These are phyloP conservation scores for Gonatopus flavifemur DNA, from an alignment of 1,140 invertebrate genomes.

Conservation along the genomic window DNA sequence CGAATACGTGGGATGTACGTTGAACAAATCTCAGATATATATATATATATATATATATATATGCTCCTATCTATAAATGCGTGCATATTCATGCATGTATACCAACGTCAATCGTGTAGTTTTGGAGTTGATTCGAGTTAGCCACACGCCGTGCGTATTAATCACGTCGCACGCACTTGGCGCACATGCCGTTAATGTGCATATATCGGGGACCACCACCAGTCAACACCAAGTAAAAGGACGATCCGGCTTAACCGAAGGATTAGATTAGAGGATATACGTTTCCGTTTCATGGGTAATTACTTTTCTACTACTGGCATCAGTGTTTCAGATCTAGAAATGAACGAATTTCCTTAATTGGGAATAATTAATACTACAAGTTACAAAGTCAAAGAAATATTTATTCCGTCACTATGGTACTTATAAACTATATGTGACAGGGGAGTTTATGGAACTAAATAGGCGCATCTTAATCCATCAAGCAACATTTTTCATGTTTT, in stretches of 20 bases:
- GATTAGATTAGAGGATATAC: conserved; percentile 40
- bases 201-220: conserved; percentile 42
- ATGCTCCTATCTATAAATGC: no score
- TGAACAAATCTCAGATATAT: no score
- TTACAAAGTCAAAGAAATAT: no score
- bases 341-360: no score
- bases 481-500: no score
- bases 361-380: no score
- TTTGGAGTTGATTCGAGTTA: conserved; percentile 37
- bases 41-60: no score
- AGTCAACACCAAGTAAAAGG: conserved; percentile 18
- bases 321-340: neutral
- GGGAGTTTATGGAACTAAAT: neutral
- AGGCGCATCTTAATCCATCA: no score
- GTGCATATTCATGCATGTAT: no score
- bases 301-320: conserved; percentile 22
- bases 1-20: no score
- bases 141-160: conserved; percentile 48
- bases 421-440: no score
- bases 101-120: conserved; percentile 5
- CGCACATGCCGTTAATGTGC: conserved; percentile 51
- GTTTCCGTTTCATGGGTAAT: conserved; percentile 45
- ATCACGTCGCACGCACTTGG: conserved; percentile 51
- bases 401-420: no score
- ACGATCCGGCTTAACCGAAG: conserved; percentile 18